These are phyloP conservation scores for Polydesmus complanatus DNA, from an alignment of 2,888 invertebrate genomes.

Conservation along the genomic window DNA sequence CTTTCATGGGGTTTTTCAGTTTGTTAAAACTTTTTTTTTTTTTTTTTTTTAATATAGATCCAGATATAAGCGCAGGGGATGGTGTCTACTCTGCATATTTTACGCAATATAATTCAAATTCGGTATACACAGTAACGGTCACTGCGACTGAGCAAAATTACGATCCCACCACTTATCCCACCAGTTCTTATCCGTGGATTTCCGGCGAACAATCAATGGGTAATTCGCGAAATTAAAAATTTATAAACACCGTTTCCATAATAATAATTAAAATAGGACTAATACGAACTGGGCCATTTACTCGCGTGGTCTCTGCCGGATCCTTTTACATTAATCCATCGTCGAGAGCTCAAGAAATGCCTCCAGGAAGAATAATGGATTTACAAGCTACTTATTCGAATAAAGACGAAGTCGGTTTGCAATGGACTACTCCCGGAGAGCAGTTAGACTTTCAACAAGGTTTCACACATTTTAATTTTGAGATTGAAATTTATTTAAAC, in stretches of 20 bases:
- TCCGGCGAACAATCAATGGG: not conserved
- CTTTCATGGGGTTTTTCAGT: too few species aligned
- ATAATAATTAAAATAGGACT: not conserved
- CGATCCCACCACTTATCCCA: slow-evolving; percentile 19
- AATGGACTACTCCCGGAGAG: slow-evolving; percentile 15
- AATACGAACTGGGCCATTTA: slow-evolving; percentile 33
- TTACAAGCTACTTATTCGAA: not conserved
- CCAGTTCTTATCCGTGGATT: not conserved
- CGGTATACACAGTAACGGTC: slow-evolving; percentile 29
- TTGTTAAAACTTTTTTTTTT: too few species aligned
- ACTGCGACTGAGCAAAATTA: slow-evolving; percentile 24
- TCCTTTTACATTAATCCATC: not conserved
- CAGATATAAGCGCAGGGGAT: slow-evolving; percentile 1
- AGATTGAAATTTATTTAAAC: not conserved
- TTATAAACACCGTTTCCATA: too few species aligned
- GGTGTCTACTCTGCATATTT: slow-evolving; percentile 11
- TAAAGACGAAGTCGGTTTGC: not conserved
- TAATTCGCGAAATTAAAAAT: not conserved
- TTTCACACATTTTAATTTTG: not conserved
- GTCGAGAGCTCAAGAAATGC: not conserved
- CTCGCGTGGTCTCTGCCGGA: slow-evolving; percentile 36
- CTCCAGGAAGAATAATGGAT: slow-evolving; percentile 10
- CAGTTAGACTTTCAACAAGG: slow-evolving; percentile 15
- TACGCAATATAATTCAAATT: not conserved
- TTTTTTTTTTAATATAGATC: slow-evolving; percentile 7